Evolutionary conservation across 2,113 vertebrate genomes (phyloP).

Genomic region (Talpa occidentalis): DNA sequence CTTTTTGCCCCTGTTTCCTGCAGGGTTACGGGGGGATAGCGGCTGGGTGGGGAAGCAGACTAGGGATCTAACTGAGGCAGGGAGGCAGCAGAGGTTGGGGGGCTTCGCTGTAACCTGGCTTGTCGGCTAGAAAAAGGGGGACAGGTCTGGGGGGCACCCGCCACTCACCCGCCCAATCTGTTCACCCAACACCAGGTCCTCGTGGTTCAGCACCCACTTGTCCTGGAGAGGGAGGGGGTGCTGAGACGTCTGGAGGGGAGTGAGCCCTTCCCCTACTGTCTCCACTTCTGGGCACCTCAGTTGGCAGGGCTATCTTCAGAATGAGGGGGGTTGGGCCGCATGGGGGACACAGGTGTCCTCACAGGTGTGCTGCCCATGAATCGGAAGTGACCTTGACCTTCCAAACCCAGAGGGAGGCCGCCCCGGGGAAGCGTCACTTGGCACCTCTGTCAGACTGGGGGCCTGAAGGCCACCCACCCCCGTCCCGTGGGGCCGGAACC

Average conservation of each 20-base stretch:
- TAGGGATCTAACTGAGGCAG: too few species aligned
- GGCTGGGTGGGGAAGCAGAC: neutral
- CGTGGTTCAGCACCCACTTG: constrained; percentile 97
- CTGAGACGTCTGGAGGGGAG: neutral
- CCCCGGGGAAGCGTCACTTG: too few species aligned
- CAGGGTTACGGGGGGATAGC: neutral
- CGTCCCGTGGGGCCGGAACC: neutral
- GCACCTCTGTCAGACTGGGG: too few species aligned
- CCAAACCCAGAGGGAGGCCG: neutral
- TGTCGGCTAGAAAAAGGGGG: too few species aligned
- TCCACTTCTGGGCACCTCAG: neutral
- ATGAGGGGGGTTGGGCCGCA: too few species aligned
- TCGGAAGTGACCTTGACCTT: neutral
- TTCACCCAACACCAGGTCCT: constrained; percentile 94
- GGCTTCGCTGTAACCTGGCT: fast-evolving
- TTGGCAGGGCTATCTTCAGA: too few species aligned
- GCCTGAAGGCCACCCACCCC: too few species aligned
- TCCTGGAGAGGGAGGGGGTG: constrained; percentile 86
- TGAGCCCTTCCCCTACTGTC: too few species aligned
- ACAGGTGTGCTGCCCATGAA: too few species aligned
- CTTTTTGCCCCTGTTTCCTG: too few species aligned
- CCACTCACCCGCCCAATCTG: constrained; percentile 94
- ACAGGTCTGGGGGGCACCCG: fast-evolving
- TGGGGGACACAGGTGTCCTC: too few species aligned
- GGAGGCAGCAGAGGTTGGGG: neutral